These are phyloP conservation scores for Paramisgurnus dabryanus DNA, from an alignment of 2,113 vertebrate species.

Conservation along the genomic window DNA sequence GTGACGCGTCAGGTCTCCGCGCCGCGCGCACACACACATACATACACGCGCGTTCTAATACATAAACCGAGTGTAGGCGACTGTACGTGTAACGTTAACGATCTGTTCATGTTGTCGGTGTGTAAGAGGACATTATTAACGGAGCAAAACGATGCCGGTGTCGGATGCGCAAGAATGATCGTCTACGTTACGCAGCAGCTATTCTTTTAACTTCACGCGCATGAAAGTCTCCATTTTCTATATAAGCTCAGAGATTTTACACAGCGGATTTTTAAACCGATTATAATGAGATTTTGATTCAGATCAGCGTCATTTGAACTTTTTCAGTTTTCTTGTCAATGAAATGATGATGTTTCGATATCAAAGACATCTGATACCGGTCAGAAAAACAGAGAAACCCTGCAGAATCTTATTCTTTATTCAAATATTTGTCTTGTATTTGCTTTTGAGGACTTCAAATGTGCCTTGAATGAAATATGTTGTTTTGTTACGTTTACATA, in stretches of 20 bases:
- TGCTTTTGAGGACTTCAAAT: too few relatives aligned
- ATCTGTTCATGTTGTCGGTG: slow-evolving; percentile 60
- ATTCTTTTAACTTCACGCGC: slow-evolving; percentile 21
- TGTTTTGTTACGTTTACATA: too few relatives aligned
- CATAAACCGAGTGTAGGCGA: slow-evolving; percentile 47
- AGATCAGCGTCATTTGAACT: too few relatives aligned
- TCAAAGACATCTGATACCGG: too few relatives aligned
- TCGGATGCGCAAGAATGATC: slow-evolving; percentile 39
- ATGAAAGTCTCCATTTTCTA: not conserved
- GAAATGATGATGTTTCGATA: too few relatives aligned
- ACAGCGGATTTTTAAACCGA: not conserved
- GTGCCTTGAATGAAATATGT: too few relatives aligned
- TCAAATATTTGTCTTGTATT: too few relatives aligned
- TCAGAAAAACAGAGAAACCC: too few relatives aligned
- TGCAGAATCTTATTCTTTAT: too few relatives aligned
- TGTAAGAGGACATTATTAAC: slow-evolving; percentile 54
- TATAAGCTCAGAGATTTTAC: not conserved
- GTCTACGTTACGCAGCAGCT: slow-evolving; percentile 13
- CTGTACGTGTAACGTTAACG: slow-evolving; percentile 56
- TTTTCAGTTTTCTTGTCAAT: too few relatives aligned
- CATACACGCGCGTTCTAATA: not conserved
- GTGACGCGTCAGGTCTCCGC: slow-evolving; percentile 70
- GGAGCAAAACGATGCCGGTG: slow-evolving; percentile 44
- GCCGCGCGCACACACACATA: slow-evolving; percentile 52
- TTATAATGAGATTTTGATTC: too few relatives aligned